Conservation (phyloP, 2,797 vertebrate species). For the Amblyopsis hoosieri region DNA sequence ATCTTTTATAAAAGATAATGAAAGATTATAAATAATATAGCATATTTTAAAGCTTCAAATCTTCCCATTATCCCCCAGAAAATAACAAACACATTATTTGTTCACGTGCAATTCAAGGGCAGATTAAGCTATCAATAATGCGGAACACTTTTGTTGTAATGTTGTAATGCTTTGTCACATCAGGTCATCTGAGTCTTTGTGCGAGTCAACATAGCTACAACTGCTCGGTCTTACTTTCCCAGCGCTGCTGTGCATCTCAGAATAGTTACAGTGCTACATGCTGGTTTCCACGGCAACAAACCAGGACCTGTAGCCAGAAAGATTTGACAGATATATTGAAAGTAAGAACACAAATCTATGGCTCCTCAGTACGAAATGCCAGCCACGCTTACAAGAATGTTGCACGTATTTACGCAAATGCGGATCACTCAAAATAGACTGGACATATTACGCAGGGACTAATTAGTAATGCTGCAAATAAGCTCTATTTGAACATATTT, state of each 20-base stretch:
- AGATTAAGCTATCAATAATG: conserved; percentile 51
- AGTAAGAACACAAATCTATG: conserved; percentile 45
- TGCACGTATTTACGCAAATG: no score
- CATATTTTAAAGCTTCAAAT: no score
- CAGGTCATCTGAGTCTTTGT: conserved; percentile 65
- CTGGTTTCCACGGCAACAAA: conserved; percentile 80
- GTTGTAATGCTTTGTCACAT: conserved; percentile 51
- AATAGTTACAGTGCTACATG: conserved; percentile 67
- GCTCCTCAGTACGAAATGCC: neutral
- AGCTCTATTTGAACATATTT: no score
- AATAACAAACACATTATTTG: no score
- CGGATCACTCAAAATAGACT: no score
- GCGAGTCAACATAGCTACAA: conserved; percentile 67
- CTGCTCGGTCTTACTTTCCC: conserved; percentile 45
- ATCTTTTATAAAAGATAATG: no score
- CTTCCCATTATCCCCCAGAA: no score
- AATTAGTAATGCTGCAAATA: no score
- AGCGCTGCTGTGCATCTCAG: conserved; percentile 55
- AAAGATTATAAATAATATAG: no score
- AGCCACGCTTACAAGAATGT: neutral
- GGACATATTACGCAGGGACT: no score
- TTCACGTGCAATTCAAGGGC: conserved; percentile 62
- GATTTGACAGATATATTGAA: conserved; percentile 60
- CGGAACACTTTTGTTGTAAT: neutral
- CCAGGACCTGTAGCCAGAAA: conserved; percentile 68